Conservation (phyloP, 2,888 invertebrate species). For the Mimumesa dahlbomi region DNA sequence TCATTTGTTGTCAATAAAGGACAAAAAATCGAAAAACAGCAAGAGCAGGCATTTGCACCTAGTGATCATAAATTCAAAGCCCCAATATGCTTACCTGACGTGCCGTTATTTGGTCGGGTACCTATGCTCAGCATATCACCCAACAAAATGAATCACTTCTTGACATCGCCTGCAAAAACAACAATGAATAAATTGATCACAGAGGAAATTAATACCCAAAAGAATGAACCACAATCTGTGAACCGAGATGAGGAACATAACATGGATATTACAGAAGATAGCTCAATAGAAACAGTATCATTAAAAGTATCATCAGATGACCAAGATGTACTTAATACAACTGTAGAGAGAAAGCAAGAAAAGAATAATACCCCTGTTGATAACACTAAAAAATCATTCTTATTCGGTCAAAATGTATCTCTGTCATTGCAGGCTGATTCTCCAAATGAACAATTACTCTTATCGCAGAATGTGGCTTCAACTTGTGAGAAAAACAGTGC, state of each 20-base stretch:
- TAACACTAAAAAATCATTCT: too few species aligned
- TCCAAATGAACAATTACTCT: conserved; percentile 54
- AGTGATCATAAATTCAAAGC: conserved; percentile 82
- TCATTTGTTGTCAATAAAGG: too few species aligned
- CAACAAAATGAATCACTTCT: background rate
- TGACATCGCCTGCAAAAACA: background rate
- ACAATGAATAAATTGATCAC: background rate
- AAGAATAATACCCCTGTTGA: too few species aligned
- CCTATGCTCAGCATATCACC: conserved; percentile 19
- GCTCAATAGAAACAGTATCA: conserved; percentile 28
- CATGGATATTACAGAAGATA: conserved; percentile 7
- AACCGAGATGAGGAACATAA: background rate
- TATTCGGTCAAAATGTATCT: background rate
- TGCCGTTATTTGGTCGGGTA: conserved; percentile 65
- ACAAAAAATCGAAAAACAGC: too few species aligned
- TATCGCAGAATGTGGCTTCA: conserved; percentile 82
- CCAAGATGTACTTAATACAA: conserved; percentile 1
- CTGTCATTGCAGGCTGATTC: background rate
- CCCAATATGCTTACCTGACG: conserved; percentile 73
- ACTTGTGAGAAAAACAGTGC: conserved; percentile 84
- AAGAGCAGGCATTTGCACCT: conserved; percentile 82
- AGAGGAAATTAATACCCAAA: too few species aligned
- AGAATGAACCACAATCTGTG: background rate
- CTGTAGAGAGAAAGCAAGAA: too few species aligned
- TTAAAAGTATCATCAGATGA: conserved; percentile 41